Conservation (phyloP, 2,888 invertebrate genomes). For the Troides aeacus region DNA sequence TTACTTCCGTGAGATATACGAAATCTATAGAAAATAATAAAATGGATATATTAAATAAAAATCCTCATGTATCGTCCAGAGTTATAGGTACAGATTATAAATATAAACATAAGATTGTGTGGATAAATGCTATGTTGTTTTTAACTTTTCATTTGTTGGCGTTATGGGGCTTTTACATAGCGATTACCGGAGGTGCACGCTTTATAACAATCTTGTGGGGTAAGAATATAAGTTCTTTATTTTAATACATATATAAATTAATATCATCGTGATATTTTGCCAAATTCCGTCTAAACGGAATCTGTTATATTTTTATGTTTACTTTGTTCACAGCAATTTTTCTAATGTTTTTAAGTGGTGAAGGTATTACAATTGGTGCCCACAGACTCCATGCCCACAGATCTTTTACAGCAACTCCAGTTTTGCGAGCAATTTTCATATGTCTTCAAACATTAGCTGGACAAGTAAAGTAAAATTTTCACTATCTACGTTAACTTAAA, state of each 20-base stretch:
- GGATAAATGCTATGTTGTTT: slow-evolving; percentile 82
- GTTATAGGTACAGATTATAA: slow-evolving; percentile 54
- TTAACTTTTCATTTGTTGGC: slow-evolving; percentile 75
- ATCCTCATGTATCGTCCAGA: slow-evolving; percentile 35
- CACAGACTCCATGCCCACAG: slow-evolving; percentile 90
- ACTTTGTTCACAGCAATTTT: slow-evolving; percentile 43
- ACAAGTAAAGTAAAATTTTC: slow-evolving; percentile 78
- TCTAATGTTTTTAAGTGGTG: slow-evolving; percentile 50
- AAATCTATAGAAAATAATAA: slow-evolving; percentile 9
- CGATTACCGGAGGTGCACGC: slow-evolving; percentile 44
- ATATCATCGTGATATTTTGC: too few species aligned
- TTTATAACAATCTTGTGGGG: slow-evolving; percentile 48
- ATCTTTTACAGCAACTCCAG: slow-evolving; percentile 85
- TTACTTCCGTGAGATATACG: slow-evolving; percentile 13
- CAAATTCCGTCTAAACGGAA: background rate
- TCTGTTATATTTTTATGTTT: background rate
- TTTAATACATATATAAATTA: too few species aligned
- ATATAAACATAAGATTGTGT: slow-evolving; percentile 77
- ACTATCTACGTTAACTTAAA: too few species aligned
- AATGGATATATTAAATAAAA: slow-evolving; percentile 14
- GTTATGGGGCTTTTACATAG: slow-evolving; percentile 63
- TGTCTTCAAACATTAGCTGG: slow-evolving; percentile 86
- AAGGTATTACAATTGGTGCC: slow-evolving; percentile 90
- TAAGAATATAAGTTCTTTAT: slow-evolving; percentile 38
- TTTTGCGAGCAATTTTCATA: slow-evolving; percentile 82